These are phyloP conservation scores for Parauchenoglanis ngamensis DNA, from an alignment of 2,797 vertebrate species.

Conservation along the genomic window DNA sequence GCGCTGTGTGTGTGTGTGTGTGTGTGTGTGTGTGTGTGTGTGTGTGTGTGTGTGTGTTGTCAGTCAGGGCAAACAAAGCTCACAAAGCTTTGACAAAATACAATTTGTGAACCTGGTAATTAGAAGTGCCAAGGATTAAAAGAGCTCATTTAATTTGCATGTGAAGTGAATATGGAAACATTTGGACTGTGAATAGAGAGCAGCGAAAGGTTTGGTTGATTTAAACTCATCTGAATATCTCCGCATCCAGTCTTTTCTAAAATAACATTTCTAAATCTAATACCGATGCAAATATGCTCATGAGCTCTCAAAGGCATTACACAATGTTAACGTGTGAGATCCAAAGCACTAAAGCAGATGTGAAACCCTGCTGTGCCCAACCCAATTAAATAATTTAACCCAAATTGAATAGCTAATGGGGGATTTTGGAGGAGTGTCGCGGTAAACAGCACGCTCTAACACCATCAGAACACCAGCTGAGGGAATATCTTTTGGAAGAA, in stretches of 20 bases:
- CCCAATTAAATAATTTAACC: neutral
- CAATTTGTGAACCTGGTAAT: slow-evolving; percentile 39
- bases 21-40: neutral
- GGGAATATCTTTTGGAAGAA: neutral
- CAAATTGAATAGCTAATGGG: neutral
- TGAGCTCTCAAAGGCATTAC: neutral
- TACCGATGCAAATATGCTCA: neutral
- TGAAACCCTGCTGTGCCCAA: neutral
- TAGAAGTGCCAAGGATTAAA: slow-evolving; percentile 24
- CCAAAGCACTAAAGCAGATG: neutral
- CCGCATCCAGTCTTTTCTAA: neutral
- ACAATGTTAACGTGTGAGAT: neutral
- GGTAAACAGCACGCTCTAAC: neutral
- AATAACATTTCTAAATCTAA: neutral
- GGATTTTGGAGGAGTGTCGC: neutral
- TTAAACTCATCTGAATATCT: slow-evolving; percentile 4
- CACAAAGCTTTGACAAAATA: slow-evolving; percentile 32
- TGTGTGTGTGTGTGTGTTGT: neutral
- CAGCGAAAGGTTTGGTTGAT: neutral
- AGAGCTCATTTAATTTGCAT: slow-evolving; percentile 30
- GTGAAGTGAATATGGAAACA: slow-evolving; percentile 19
- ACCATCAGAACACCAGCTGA: neutral
- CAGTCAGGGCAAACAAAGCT: slow-evolving; percentile 26
- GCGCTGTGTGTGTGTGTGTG: neutral
- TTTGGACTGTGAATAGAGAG: neutral